Evolutionary conservation across 2,888 invertebrate species (phyloP), one percentile per base, ranked within the genome.

Genomic region (Diabrotica balteata): DNA sequence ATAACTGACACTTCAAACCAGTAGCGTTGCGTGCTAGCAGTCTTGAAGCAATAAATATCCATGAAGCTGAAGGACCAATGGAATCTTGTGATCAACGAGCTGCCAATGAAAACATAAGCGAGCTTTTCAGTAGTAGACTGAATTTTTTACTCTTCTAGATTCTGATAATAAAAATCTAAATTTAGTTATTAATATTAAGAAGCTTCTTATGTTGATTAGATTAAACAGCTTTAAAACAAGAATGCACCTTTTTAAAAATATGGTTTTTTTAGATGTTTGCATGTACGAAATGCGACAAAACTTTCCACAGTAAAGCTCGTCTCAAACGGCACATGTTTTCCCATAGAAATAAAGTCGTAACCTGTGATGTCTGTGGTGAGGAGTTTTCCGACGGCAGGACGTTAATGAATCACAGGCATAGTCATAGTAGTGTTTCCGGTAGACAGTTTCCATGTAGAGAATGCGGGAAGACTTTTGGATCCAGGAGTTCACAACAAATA

Each of bases 401-500:
- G 0, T 83, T 91, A 0, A 90, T 91, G 78, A 91, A 90, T 77
- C 91, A 91, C 79, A 85, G 91, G 55, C 90, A 91, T 78, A 90
- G 90, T 66, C 79, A 79, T 63, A 79, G 75, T 61, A 80, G 78
- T 66, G 76, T 78, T n/a, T 77, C 79, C 0, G 86, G 86, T 0
- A 73, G 91, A 69, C 89, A 93, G 66, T 94, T 94, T 79, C 93
- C 93, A 0, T 94, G 94, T 78, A 86, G 89, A 73, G 93, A 93
- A 77, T 94, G 94, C 78, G 93, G 94, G 73, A 94, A 94, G 81
- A 93, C 93, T 11, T 94, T 94, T 79, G 94, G 94, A 0, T 94
- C 94, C 11, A 88, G 93, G 9, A 93, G 93, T 77, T 93, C 93
- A 0, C 93, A 93, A 77, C 94, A 94, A 84, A 94, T 94, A 75